Evolutionary conservation across 2,888 invertebrate genomes (phyloP).

Genomic region (Chironomus tentans): DNA sequence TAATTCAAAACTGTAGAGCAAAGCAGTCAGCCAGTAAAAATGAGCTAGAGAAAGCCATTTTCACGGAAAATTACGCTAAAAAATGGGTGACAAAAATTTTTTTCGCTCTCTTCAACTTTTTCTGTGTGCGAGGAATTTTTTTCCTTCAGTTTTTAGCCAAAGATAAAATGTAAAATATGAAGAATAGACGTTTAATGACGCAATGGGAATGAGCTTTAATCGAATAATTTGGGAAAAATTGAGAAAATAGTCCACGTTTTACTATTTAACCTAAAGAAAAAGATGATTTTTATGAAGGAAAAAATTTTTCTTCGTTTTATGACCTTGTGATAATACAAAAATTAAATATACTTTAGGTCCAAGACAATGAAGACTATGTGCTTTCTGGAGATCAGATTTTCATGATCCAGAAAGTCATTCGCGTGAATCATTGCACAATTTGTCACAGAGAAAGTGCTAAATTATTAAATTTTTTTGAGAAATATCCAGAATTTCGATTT

Average conservation of each 20-base stretch:
- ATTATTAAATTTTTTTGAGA: background rate
- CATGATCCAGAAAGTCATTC: background rate
- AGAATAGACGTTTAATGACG: background rate
- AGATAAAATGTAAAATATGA: background rate
- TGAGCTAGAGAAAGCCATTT: background rate
- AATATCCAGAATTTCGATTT: conserved; percentile 27
- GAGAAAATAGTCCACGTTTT: background rate
- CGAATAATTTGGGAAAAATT: background rate
- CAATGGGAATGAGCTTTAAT: background rate
- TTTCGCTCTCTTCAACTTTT: background rate
- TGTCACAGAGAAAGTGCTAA: background rate
- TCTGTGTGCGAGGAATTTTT: background rate
- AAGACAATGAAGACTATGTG: background rate
- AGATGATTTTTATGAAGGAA: background rate
- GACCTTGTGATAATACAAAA: background rate
- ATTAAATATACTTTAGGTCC: background rate
- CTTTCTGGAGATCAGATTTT: background rate
- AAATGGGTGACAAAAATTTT: background rate
- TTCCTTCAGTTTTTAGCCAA: background rate
- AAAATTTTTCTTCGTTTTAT: background rate
- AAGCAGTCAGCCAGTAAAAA: background rate
- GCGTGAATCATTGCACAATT: background rate
- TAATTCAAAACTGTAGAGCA: background rate
- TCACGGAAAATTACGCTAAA: background rate
- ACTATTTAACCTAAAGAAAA: background rate